Percentiles rank a stretch among this genome's conserved stretches.
Evolutionary conservation across 2,113 vertebrate species (phyloP).

Genomic region (Bubo scandiacus): DNA sequence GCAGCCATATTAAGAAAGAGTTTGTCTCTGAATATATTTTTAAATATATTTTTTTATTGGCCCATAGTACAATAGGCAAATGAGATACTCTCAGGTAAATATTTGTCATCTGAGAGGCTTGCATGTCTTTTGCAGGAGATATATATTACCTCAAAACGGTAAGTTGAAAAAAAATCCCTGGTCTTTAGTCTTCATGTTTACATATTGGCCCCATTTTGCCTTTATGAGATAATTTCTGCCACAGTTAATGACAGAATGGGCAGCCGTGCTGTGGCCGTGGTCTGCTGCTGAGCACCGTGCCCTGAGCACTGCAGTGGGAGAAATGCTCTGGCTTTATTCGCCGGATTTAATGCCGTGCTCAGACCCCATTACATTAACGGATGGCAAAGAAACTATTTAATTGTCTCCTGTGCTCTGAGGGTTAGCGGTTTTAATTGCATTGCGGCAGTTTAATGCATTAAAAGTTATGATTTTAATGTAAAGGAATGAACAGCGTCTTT

Average conservation of each 20-base stretch:
- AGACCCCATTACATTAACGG: not conserved
- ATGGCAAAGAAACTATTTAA: not conserved
- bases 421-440: not conserved
- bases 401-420: not conserved
- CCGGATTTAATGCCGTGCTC: not conserved
- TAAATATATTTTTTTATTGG: not conserved
- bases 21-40: not conserved
- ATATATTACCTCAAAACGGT: rapidly evolving
- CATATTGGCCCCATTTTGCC: not conserved
- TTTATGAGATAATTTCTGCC: not conserved
- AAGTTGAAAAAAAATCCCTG: not conserved
- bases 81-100: not conserved
- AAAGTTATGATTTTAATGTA: not conserved
- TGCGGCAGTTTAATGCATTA: not conserved
- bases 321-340: not conserved
- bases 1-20: not conserved
- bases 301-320: not conserved
- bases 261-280: rapidly evolving
- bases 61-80: not conserved
- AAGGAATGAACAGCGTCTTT: not conserved
- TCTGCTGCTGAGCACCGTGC: not conserved
- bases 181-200: not conserved
- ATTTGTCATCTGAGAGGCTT: not conserved
- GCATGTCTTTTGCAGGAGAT: too few species aligned
- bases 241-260: not conserved